Percentiles rank a stretch among this genome's conserved stretches.
phyloP scores from a whole-genome alignment of 2,113 vertebrate species.

The Gobio gobio region DNA sequence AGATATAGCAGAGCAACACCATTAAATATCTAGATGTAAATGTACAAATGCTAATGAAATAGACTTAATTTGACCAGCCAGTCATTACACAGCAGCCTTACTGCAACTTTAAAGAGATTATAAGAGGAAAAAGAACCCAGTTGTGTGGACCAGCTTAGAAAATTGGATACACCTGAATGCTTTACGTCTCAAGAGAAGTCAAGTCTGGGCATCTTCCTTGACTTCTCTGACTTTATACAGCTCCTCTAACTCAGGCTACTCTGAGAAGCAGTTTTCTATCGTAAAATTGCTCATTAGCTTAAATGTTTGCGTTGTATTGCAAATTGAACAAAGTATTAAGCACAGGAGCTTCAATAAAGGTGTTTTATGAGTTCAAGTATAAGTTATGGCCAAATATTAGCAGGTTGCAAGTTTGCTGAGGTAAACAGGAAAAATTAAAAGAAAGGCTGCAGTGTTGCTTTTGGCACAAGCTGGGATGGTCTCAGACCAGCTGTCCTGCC shows the following conservation, averaged over 20 bases:
- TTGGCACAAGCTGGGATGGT: slow-evolving; percentile 3
- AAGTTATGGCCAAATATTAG: background rate
- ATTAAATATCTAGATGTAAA: background rate
- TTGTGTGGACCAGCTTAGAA: slow-evolving; percentile 30
- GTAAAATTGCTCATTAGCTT: background rate
- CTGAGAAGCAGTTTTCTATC: background rate
- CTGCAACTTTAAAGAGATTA: slow-evolving; percentile 12
- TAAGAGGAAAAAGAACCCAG: background rate
- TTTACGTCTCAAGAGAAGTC: slow-evolving; percentile 26
- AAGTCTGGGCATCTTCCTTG: slow-evolving; percentile 7
- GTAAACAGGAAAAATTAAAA: slow-evolving; percentile 2
- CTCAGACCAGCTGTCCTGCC: slow-evolving; percentile 26
- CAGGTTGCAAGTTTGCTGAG: slow-evolving; percentile 10
- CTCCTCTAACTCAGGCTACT: background rate
- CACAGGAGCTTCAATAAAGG: background rate
- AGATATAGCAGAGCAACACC: background rate
- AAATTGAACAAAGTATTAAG: background rate
- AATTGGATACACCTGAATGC: slow-evolving; percentile 40
- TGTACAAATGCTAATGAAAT: background rate
- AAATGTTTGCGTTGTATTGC: background rate
- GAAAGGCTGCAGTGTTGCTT: background rate
- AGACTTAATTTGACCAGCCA: background rate
- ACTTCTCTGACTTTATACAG: slow-evolving; percentile 23
- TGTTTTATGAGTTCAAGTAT: background rate
- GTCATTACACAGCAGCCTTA: slow-evolving; percentile 4